phyloP scores from a whole-genome alignment of 1,140 invertebrate genomes.

The Drepana arcuata region DNA sequence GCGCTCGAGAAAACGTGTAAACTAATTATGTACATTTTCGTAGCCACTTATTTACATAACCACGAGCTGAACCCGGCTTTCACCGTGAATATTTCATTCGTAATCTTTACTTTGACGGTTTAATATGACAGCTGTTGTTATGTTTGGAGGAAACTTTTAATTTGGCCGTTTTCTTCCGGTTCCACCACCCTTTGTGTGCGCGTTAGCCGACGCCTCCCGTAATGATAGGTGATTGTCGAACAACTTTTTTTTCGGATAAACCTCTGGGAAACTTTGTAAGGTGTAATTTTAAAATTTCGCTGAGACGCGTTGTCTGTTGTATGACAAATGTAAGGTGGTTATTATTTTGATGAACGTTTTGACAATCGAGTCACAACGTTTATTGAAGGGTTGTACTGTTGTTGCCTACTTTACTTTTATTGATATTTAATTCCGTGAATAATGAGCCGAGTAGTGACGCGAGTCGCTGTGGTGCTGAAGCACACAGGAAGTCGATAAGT shows the following conservation, averaged over 20 bases:
- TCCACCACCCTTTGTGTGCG: conserved; percentile 41
- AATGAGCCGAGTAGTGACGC: too few species aligned
- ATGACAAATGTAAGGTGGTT: conserved; percentile 29
- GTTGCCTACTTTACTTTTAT: not conserved
- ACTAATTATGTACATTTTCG: conserved; percentile 72
- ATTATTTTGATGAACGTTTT: conserved; percentile 46
- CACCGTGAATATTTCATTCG: conserved; percentile 71
- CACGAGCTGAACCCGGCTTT: conserved; percentile 59
- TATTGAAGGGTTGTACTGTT: conserved; percentile 6
- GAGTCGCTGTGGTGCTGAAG: too few species aligned
- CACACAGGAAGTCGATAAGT: conserved; percentile 44
- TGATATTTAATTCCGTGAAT: too few species aligned
- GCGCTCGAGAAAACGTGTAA: conserved; percentile 63
- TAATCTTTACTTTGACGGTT: conserved; percentile 68
- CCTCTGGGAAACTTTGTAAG: conserved; percentile 41
- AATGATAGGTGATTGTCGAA: conserved; percentile 62
- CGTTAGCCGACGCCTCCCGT: conserved; percentile 41
- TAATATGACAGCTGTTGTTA: conserved; percentile 70
- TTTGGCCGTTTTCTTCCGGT: conserved; percentile 52
- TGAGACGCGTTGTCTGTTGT: conserved; percentile 25
- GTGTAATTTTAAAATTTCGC: conserved; percentile 53
- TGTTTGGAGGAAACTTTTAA: conserved; percentile 68
- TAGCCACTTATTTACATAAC: conserved; percentile 71
- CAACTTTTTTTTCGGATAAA: conserved; percentile 43
- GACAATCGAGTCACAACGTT: conserved; percentile 18